These are phyloP conservation scores for Vollenhovia emeryi DNA, from an alignment of 1,140 invertebrate species.

Conservation along the genomic window DNA sequence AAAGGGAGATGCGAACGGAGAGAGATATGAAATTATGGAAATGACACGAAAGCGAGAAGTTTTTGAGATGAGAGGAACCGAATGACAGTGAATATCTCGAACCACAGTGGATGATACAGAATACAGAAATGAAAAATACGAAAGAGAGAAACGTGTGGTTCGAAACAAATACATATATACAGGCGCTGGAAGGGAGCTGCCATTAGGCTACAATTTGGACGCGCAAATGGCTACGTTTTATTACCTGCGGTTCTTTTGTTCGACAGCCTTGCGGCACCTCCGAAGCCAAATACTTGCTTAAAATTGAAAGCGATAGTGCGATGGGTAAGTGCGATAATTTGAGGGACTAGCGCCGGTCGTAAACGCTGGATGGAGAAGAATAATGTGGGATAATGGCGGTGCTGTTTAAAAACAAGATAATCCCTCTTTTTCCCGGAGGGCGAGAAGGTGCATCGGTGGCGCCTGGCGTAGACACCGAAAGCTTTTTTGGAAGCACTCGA, in stretches of 20 bases:
- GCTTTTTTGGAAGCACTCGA: conserved; percentile 73
- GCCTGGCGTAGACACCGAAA: conserved; percentile 35
- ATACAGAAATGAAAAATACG: neutral
- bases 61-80: neutral
- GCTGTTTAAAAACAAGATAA: conserved; percentile 55
- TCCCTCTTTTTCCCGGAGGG: neutral
- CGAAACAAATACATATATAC: neutral
- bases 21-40: neutral
- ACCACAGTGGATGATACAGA: neutral
- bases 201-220: neutral
- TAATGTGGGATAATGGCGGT: conserved; percentile 39
- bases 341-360: conserved; percentile 8
- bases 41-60: neutral
- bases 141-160: neutral
- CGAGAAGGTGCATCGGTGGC: conserved; percentile 37
- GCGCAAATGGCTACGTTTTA: neutral
- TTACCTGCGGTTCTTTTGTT: neutral
- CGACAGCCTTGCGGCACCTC: neutral
- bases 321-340: conserved; percentile 32
- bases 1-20: neutral
- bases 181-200: neutral
- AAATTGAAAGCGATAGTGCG: neutral
- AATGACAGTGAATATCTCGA: neutral
- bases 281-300: neutral
- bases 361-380: conserved; percentile 1